phyloP scores from a whole-genome alignment of 2,113 vertebrate genomes.

The Nothoprocta perdicaria region DNA sequence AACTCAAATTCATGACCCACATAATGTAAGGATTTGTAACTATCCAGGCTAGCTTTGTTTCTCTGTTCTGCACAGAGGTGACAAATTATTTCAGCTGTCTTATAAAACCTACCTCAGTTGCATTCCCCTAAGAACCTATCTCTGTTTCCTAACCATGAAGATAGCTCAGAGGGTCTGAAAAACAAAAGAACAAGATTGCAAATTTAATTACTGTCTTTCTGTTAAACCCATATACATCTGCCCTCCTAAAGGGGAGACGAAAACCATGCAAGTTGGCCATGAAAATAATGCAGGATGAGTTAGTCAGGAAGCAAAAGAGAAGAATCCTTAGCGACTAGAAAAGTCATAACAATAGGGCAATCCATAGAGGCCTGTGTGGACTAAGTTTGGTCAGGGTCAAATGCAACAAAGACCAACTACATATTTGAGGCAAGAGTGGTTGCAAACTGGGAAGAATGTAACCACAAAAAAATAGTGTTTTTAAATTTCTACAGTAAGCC shows the following conservation, averaged over 20 bases:
- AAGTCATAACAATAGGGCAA: background rate
- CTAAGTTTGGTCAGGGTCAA: conserved; percentile 26
- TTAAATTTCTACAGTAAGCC: conserved; percentile 7
- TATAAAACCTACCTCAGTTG: background rate
- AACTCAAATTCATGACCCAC: background rate
- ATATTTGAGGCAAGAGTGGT: conserved; percentile 9
- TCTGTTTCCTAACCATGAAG: background rate
- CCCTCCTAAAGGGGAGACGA: background rate
- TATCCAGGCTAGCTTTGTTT: background rate
- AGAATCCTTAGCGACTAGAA: background rate
- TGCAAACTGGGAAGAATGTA: conserved; percentile 21
- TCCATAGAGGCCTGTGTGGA: conserved; percentile 5
- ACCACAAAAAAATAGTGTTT: conserved; percentile 2
- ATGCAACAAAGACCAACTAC: conserved; percentile 27
- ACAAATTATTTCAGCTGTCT: background rate
- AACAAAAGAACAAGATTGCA: background rate
- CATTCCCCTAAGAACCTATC: background rate
- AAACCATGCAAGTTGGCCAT: background rate
- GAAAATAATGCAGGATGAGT: background rate
- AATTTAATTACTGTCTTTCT: background rate
- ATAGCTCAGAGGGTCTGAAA: background rate
- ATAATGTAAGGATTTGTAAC: background rate
- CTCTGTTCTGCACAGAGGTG: background rate
- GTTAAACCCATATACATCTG: background rate
- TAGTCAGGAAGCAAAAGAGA: background rate